Evolutionary conservation across 2,888 invertebrate genomes (phyloP), one percentile per base, ranked within the genome.

Genomic region (Eristalis intricaria): DNA sequence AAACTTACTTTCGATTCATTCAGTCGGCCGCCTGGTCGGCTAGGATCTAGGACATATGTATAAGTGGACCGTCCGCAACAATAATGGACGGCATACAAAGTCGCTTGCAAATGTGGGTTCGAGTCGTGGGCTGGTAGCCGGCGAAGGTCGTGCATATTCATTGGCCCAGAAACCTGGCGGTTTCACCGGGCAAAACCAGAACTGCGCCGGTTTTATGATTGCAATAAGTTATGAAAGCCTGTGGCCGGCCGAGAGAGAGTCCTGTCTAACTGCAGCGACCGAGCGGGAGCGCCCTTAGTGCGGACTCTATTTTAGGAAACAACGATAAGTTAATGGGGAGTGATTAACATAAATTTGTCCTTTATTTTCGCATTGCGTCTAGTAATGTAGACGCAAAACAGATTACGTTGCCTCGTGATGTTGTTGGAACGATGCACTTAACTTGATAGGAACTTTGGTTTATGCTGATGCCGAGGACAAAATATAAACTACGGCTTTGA

Each of bases 191-290:
- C 0, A 29, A 61, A 64, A 32, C 43, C 35, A 83, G 13, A 60
- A 58, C 8, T 32, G 13, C 58, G 13, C 5, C 66, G 50, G 23
- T 63, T 76, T 84, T 73, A 76, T 64, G 76, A 19, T 19, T 19
- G 76, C 68, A 71, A 65, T 84, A 84, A 79, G 79, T 84, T 84
- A 75, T 75, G 64, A 75, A 84, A 75, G 71, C 65, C 66, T 66
- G 84, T 40, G 13, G 66, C 38, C 5, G 23, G 38, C 11, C 68
- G 32, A 43, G 26, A 63, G 23, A 32, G 50, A 50, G 23, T 43
- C 50, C 38, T 65, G 43, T 40, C 50, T n/a, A 1, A 26, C 32
- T 4, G 23, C 23, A 0, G 4, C 26, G 60, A 26, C 58, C 3
- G 23, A 23, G 60, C 60, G 60, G 26, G 26, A 5, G 60, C 60